These are phyloP conservation scores for Arnoldichthys spilopterus DNA, from an alignment of 2,797 vertebrate species.

Conservation along the genomic window DNA sequence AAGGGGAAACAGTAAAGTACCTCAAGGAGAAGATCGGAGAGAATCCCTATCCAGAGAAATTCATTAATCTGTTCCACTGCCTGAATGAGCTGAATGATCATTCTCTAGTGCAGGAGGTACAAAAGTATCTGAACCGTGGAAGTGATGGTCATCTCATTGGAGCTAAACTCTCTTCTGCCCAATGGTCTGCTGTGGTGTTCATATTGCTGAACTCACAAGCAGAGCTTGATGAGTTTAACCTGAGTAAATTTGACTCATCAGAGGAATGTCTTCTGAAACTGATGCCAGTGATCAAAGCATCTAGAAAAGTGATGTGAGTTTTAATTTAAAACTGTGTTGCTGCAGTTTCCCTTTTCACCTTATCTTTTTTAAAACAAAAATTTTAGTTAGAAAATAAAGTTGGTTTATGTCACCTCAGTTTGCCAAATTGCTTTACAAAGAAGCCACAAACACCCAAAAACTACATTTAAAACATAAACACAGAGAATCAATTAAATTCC, in stretches of 20 bases:
- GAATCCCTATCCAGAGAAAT: not conserved
- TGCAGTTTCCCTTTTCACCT: no score
- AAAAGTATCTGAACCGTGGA: not conserved
- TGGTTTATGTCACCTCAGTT: no score
- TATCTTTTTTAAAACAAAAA: no score
- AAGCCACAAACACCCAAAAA: no score
- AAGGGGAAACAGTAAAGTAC: not conserved
- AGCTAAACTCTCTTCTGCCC: not conserved
- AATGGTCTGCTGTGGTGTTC: not conserved
- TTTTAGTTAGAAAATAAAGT: no score
- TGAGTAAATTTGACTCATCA: not conserved
- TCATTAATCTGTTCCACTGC: not conserved
- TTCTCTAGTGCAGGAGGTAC: not conserved
- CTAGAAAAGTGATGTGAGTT: not conserved
- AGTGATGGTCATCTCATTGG: not conserved
- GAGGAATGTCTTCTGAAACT: conserved; percentile 4
- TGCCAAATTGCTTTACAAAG: no score
- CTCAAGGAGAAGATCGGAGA: not conserved
- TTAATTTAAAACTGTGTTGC: not conserved
- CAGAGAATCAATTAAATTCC: no score
- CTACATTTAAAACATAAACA: no score
- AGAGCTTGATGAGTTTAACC: not conserved
- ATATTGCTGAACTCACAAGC: not conserved
- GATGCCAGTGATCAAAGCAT: not conserved
- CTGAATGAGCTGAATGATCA: not conserved